Evolutionary conservation across 2,888 invertebrate genomes (phyloP), one percentile per base, ranked within the genome.

Genomic region (Neoaliturus tenellus): DNA sequence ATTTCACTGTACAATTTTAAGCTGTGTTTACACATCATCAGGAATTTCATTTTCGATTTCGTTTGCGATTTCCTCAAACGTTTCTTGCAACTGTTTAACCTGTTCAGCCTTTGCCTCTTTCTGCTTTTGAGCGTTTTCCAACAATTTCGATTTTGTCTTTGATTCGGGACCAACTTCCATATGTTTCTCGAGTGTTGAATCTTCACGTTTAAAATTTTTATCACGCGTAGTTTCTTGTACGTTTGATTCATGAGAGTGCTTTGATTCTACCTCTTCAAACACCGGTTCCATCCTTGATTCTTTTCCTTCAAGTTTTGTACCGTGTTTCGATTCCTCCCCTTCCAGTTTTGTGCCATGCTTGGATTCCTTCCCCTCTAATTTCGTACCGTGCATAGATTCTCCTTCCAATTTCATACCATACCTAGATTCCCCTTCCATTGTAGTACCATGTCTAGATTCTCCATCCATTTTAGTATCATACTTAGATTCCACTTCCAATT

Each of bases 41-140:
- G 51, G 51, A 51, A 51, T 10, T 51, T 51, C 51, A 51, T 51
- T 51, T 51, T 51, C 51, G 23, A 51, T 51, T 51, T 51, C 51
- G 1, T 51, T 5, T 5, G 51, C 51, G 14, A 51, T 51, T 2
- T 51, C 51, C 3, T 51, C 20, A 20, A 51, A 3, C 20, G 23
- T 23, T 20, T 51, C 23, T 51, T 51, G 14, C 23, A 51, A 20
- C 23, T 51, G 20, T 23, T 51, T 20, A 20, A 20, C 3, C 14
- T 51, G 51, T 23, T 51, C 51, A 23, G 51, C n/a, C 5, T 14
- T 44, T 12, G 4, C 17, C 44, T 8, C 39, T 39, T 39, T 39
- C 5, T 12, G 12, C 12, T 8, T 39, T 39, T 8, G 39, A 39
- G 39, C 12, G 39, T 39, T 12, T 8, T 39, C 39, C 5, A 39